A percentile compares a stretch with the other conserved stretches of the same genome.
Evolutionary conservation across 2,113 vertebrate species (phyloP).

Genomic region (Natator depressus): DNA sequence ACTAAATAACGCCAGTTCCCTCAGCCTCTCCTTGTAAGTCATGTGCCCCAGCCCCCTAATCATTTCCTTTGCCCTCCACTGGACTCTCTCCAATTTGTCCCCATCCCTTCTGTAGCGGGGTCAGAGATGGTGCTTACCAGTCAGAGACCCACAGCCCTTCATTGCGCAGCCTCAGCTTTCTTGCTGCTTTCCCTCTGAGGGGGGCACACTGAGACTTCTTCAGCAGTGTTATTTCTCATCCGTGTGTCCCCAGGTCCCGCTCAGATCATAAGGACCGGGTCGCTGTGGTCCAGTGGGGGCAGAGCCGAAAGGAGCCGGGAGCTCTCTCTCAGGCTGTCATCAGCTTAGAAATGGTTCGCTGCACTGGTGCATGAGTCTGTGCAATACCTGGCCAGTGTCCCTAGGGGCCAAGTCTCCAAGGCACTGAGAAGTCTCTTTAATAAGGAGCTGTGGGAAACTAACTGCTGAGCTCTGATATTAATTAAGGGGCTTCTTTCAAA

Average conservation of each 20-base stretch:
- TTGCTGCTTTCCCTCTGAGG: neutral
- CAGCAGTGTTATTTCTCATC: neutral
- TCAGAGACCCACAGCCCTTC: neutral
- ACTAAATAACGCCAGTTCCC: too few species aligned
- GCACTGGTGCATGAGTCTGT: neutral
- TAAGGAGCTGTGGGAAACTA: neutral
- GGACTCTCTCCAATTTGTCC: too few species aligned
- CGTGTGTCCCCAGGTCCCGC: neutral
- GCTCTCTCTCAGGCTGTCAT: too few species aligned
- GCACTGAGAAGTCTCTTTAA: neutral
- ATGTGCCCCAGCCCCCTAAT: too few species aligned
- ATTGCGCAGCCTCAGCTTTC: neutral
- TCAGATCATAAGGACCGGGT: neutral
- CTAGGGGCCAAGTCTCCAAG: too few species aligned
- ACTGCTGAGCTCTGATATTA: neutral
- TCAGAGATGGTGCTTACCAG: neutral
- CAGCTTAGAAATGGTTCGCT: too few species aligned
- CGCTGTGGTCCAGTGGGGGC: neutral
- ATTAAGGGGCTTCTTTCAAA: neutral
- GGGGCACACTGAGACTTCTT: neutral
- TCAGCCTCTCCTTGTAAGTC: too few species aligned
- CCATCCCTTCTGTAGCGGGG: too few species aligned
- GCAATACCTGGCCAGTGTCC: neutral
- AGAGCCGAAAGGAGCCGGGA: neutral
- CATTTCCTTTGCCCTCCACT: too few species aligned